Conservation (phyloP, 2,888 invertebrate species). For the Synanthedon andrenaeformis region DNA sequence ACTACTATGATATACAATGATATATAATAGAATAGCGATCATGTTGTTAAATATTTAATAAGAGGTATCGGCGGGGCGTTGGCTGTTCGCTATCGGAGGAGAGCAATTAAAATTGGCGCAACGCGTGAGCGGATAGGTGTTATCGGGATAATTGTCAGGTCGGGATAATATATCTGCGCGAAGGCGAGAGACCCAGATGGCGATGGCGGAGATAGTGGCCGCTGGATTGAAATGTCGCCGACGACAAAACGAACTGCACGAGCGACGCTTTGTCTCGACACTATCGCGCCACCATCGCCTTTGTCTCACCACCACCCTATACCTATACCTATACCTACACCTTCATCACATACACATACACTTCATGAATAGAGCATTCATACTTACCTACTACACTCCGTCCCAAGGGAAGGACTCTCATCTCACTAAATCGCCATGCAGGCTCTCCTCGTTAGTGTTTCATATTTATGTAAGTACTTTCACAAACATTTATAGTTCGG, state of each 20-base stretch:
- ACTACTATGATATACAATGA: too few species aligned
- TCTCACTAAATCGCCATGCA: too few species aligned
- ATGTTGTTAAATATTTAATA: too few species aligned
- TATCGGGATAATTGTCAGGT: slow-evolving; percentile 18
- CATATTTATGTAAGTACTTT: too few species aligned
- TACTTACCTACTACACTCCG: too few species aligned
- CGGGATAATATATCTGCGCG: slow-evolving; percentile 27
- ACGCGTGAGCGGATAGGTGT: background rate
- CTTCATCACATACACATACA: too few species aligned
- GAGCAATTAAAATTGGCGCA: background rate
- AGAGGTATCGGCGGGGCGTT: too few species aligned
- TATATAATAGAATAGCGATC: too few species aligned
- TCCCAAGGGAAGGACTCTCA: too few species aligned
- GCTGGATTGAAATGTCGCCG: background rate
- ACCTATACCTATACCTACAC: background rate
- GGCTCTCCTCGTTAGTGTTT: too few species aligned
- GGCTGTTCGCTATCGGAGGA: background rate
- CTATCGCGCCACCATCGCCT: slow-evolving; percentile 23
- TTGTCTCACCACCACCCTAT: background rate
- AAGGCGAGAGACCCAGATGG: slow-evolving; percentile 1
- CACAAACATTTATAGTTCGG: too few species aligned
- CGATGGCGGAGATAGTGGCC: background rate
- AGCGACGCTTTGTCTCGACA: background rate
- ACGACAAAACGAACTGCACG: background rate
- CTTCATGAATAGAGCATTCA: too few species aligned